Evolutionary conservation across 2,113 vertebrate genomes (phyloP).

Genomic region (Ondatra zibethicus): DNA sequence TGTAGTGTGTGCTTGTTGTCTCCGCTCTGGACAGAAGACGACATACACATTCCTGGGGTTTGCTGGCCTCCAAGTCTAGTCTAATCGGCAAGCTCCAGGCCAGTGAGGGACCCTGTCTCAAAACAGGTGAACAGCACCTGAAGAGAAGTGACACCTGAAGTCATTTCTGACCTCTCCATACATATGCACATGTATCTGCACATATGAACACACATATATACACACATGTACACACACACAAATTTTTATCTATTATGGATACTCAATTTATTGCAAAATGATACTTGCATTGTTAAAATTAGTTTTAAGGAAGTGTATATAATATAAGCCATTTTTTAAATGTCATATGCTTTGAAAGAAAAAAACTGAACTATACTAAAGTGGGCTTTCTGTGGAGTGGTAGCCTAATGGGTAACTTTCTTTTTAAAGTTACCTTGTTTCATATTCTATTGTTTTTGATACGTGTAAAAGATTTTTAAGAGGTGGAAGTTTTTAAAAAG

Average conservation of each 20-base stretch:
- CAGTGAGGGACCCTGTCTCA: neutral
- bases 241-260: neutral
- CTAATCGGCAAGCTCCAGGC: neutral
- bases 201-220: neutral
- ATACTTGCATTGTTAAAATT: neutral
- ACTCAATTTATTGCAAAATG: neutral
- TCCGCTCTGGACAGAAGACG: neutral
- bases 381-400: neutral
- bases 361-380: neutral
- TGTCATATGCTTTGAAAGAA: neutral
- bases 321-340: neutral
- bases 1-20: neutral
- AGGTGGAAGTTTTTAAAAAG: neutral
- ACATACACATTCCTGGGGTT: neutral
- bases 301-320: neutral
- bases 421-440: neutral
- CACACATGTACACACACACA: neutral
- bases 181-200: neutral
- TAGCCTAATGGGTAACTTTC: neutral
- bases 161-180: neutral
- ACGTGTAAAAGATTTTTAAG: neutral
- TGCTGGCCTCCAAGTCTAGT: no score
- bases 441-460: constrained; percentile 24
- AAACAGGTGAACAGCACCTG: neutral
- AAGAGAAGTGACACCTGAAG: neutral